Evolutionary conservation across 2,113 vertebrate genomes (phyloP).

Genomic region (Tringa solitaria): DNA sequence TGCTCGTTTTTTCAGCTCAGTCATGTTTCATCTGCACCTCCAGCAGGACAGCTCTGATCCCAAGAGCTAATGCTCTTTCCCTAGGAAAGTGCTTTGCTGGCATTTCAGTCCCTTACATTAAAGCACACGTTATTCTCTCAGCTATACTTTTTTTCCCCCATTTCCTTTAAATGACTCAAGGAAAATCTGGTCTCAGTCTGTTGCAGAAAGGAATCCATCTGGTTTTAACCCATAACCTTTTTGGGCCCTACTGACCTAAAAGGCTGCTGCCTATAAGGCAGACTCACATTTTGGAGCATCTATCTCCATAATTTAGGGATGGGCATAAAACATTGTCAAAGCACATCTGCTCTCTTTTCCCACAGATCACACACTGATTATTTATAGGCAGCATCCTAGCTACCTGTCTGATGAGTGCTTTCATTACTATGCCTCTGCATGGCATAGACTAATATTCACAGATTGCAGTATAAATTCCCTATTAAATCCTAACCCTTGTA

Average conservation of each 20-base stretch:
- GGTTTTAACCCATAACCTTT: not conserved
- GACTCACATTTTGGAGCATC: not conserved
- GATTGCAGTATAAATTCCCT: not conserved
- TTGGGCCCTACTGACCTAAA: not conserved
- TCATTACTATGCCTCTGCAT: not conserved
- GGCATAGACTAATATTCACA: not conserved
- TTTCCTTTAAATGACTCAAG: slow-evolving; percentile 1
- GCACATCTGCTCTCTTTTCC: not conserved
- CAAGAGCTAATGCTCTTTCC: not conserved
- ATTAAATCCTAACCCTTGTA: slow-evolving; percentile 18
- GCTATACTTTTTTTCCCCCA: not conserved
- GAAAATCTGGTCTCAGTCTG: not conserved
- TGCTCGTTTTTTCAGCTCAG: not conserved
- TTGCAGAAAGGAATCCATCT: not conserved
- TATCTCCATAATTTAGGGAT: not conserved
- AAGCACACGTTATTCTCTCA: not conserved
- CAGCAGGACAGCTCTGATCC: not conserved
- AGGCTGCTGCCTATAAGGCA: not conserved
- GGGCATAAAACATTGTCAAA: not conserved
- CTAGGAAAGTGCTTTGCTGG: not conserved
- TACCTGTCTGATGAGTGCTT: not conserved
- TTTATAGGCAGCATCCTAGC: not conserved
- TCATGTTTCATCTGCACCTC: not conserved
- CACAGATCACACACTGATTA: not conserved
- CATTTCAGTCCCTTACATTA: not conserved